A percentile compares a stretch with the other conserved stretches of the same genome.
Evolutionary conservation across 2,113 vertebrate genomes (phyloP).

Genomic region (Ploceus nigricollis): DNA sequence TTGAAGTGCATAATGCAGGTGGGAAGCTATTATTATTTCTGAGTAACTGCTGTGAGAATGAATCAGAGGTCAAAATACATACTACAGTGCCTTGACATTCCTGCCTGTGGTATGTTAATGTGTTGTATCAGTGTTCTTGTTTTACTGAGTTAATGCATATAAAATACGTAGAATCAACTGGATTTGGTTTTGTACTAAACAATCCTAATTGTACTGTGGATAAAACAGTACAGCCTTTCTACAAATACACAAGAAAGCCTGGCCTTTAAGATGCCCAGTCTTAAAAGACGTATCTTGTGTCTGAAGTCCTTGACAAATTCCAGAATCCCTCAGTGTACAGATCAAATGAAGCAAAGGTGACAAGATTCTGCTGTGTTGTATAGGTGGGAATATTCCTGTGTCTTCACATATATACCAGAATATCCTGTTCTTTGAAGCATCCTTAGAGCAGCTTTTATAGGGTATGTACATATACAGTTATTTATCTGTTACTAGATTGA

Average conservation of each 20-base stretch:
- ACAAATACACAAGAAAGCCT: neutral
- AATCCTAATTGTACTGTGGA: neutral
- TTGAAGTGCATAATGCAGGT: neutral
- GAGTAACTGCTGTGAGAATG: neutral
- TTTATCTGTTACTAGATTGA: neutral
- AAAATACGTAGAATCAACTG: neutral
- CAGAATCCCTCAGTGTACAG: neutral
- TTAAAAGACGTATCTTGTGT: neutral
- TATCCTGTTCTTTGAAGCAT: neutral
- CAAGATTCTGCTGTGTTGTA: neutral
- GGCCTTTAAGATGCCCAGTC: neutral
- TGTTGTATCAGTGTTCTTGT: neutral
- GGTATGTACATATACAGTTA: neutral
- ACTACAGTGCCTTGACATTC: neutral
- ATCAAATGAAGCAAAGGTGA: neutral
- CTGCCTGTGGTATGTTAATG: neutral
- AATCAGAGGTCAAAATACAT: neutral
- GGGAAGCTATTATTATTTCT: neutral
- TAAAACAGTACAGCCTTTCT: neutral
- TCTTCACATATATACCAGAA: neutral
- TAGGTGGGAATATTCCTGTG: neutral
- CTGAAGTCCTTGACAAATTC: neutral
- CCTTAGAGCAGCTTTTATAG: neutral
- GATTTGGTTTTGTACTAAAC: neutral
- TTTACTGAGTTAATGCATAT: neutral